Base-by-base conservation (phyloP, 1,140 invertebrate species). In the Melipona quadrifasciata region DNA sequence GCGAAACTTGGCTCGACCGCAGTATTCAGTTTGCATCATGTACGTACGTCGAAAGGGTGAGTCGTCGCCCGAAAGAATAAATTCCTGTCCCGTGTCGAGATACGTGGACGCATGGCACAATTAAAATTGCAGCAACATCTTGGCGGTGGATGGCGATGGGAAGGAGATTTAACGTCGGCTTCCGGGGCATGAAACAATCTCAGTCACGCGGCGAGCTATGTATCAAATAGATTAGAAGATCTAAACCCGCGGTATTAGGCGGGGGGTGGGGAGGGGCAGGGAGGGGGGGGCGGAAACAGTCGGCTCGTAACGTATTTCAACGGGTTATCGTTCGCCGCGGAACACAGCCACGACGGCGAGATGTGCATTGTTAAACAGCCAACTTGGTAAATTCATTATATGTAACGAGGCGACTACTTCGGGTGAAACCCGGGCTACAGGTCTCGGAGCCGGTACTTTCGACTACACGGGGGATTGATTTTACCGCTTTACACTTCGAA, bases 161-260 rank as follows among this genome's bases (percentile, higher is more conserved):
- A 80, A 57, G 77, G 70, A 80, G 83, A 84, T 84, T 80, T 84
- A 84, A 84, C 80, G 51, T 61, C 58, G 34, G 31, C 51, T 84
- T 80, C 83, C 67, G 39, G 34, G 39, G 64, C 71, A 57, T 57
- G 55, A 75, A 84, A 78, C 65, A 87, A 87, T 84, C 87, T 84
- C 82, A 84, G 77, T 73, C 72, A 68, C 76, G 75, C 39, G 31
- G 71, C 31, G 17, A 39, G 87, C 67, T 83, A 89, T 88, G 84
- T 86, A 76, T 89, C 87, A 89, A 89, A 89, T 67, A 89, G 84
- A 87, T 89, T 89, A 87, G 88, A 89, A 84, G 78, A 89, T 87
- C 77, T 84, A 89, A 86, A 75, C 80, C 79, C 78, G 74, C 65
- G 68, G 87, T 72, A 68, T 76, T 74, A 83, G 80, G n/a, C 1